phyloP scores from a whole-genome alignment of 2,797 vertebrate genomes.

The Epinephelus malabaricus region DNA sequence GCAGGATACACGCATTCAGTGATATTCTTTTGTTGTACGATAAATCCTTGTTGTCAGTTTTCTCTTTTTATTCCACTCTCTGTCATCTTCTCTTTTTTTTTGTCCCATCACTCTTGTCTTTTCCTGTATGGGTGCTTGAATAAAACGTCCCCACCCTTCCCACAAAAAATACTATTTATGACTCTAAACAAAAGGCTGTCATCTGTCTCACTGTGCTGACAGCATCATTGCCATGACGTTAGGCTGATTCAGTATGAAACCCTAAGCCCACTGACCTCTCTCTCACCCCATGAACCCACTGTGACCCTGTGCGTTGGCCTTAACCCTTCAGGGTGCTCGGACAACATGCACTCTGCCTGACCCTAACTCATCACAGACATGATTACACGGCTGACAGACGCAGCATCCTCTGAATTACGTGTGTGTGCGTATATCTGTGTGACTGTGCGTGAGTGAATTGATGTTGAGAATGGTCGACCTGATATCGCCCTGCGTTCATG shows the following conservation, averaged over 20 bases:
- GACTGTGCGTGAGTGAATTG: background rate
- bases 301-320: slow-evolving; percentile 58
- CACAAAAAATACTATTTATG: background rate
- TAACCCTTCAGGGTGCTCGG: slow-evolving; percentile 60
- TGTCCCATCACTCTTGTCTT: background rate
- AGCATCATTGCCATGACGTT: slow-evolving; percentile 11
- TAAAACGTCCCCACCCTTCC: background rate
- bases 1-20: background rate
- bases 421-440: background rate
- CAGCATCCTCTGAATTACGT: slow-evolving; percentile 30
- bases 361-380: slow-evolving; percentile 63
- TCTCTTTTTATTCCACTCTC: background rate
- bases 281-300: slow-evolving; percentile 67
- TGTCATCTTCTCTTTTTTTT: background rate
- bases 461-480: slow-evolving; percentile 10
- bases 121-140: background rate
- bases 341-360: slow-evolving; percentile 73
- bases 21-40: slow-evolving; percentile 4
- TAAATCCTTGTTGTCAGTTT: background rate
- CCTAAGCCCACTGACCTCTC: slow-evolving; percentile 57
- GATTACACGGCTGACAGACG: slow-evolving; percentile 49
- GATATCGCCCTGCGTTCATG: slow-evolving; percentile 1
- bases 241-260: slow-evolving; percentile 42
- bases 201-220: slow-evolving; percentile 1
- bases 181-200: background rate